These are phyloP conservation scores for Stegodyphus mimosarum DNA, from an alignment of 1,140 invertebrate genomes.

Conservation along the genomic window DNA sequence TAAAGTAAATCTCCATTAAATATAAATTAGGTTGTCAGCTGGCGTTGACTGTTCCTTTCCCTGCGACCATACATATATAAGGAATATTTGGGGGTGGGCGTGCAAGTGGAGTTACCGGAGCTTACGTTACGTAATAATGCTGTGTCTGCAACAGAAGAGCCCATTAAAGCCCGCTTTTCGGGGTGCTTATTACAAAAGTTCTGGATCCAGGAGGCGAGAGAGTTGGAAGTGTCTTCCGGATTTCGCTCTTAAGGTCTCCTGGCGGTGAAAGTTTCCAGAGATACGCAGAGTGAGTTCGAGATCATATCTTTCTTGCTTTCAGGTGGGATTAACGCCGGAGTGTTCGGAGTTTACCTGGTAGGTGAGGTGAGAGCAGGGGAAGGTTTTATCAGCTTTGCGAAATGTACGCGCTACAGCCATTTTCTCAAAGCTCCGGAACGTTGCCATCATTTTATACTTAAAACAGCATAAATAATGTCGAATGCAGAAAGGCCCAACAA, in stretches of 20 bases:
- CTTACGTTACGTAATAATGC: conserved; percentile 30
- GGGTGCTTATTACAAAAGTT: conserved; percentile 34
- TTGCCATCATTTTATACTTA: no score
- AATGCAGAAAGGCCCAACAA: no score
- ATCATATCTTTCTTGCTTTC: conserved; percentile 16
- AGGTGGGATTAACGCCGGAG: conserved; percentile 5
- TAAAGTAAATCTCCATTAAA: conserved; percentile 60
- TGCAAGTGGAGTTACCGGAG: conserved; percentile 9
- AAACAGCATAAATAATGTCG: no score
- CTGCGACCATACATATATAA: background rate
- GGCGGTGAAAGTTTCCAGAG: background rate
- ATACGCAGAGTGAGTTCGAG: background rate
- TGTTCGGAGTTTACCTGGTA: background rate
- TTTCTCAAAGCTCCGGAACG: no score
- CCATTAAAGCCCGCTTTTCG: background rate
- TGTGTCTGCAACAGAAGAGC: background rate
- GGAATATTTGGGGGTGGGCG: background rate
- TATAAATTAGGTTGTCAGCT: conserved; percentile 60
- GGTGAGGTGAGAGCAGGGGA: background rate
- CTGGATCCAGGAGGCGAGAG: background rate
- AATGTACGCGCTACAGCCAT: no score
- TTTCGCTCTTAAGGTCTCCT: background rate
- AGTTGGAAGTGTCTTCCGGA: background rate
- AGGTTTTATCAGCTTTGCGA: background rate
- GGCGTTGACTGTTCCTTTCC: conserved; percentile 42